Conservation (phyloP, 2,888 invertebrate genomes). For the Sinodicranocentrus sp. region DNA sequence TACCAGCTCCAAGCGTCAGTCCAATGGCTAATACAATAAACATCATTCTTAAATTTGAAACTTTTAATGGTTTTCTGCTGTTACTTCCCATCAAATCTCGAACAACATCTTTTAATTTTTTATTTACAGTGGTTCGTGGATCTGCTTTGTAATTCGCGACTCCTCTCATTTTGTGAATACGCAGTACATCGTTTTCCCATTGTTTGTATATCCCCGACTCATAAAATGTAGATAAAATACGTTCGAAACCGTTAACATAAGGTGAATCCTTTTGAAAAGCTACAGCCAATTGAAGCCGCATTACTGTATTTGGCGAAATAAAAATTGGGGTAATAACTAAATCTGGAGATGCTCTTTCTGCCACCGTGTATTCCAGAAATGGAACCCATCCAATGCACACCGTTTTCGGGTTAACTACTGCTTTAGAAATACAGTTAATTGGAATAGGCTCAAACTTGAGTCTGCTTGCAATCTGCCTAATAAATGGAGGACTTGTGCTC, state of each 20-base stretch:
- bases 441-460: slow-evolving; percentile 25
- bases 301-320: not conserved
- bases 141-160: slow-evolving; percentile 25
- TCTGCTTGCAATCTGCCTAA: slow-evolving; percentile 17
- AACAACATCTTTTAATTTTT: slow-evolving; percentile 16
- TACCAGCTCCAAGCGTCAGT: not conserved
- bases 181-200: slow-evolving; percentile 46
- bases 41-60: slow-evolving; percentile 39
- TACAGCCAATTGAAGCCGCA: not conserved
- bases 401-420: slow-evolving; percentile 34
- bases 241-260: slow-evolving; percentile 16
- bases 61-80: slow-evolving; percentile 21
- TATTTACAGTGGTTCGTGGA: slow-evolving; percentile 5
- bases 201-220: slow-evolving; percentile 33
- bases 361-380: slow-evolving; percentile 15
- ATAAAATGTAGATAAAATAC: slow-evolving; percentile 29
- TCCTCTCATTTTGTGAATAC: slow-evolving; percentile 42
- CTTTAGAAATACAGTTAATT: slow-evolving; percentile 19
- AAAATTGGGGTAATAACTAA: not conserved
- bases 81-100: slow-evolving; percentile 6
- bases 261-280: slow-evolving; percentile 52
- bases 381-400: slow-evolving; percentile 59
- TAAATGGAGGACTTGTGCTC: slow-evolving; percentile 5
- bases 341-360: slow-evolving; percentile 43
- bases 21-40: slow-evolving; percentile 24